These are phyloP conservation scores for Brachyhypopomus occidentalis DNA, from an alignment of 2,113 vertebrate genomes.

Conservation along the genomic window DNA sequence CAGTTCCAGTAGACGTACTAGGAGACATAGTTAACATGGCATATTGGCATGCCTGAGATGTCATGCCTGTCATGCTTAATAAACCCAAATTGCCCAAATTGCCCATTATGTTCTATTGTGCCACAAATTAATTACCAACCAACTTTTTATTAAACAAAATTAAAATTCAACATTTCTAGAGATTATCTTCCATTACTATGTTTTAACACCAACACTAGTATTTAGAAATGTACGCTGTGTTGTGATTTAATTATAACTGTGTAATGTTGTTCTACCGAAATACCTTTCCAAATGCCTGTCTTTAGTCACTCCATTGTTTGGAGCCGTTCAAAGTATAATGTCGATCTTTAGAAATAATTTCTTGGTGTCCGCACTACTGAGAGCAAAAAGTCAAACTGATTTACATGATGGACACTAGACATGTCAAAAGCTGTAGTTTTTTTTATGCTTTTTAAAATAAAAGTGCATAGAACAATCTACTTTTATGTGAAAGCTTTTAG, in stretches of 20 bases:
- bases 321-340: neutral
- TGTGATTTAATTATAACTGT: neutral
- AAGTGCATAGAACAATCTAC: neutral
- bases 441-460: neutral
- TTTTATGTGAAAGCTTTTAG: neutral
- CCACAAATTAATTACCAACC: too few relatives aligned
- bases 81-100: too few relatives aligned
- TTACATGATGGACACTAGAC: constrained; percentile 1
- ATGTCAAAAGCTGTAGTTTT: neutral
- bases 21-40: too few relatives aligned
- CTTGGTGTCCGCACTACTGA: neutral
- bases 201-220: neutral
- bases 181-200: too few relatives aligned
- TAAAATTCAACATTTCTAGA: too few relatives aligned
- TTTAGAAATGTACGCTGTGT: neutral
- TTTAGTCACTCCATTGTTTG: neutral
- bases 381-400: neutral
- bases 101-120: too few relatives aligned
- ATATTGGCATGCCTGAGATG: too few relatives aligned
- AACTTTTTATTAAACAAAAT: too few relatives aligned
- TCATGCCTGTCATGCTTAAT: too few relatives aligned
- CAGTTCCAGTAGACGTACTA: too few relatives aligned
- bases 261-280: neutral
- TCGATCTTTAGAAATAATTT: neutral
- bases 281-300: neutral